Base-by-base conservation (phyloP, 2,888 invertebrate species). In the Orchesellides sinensis region DNA sequence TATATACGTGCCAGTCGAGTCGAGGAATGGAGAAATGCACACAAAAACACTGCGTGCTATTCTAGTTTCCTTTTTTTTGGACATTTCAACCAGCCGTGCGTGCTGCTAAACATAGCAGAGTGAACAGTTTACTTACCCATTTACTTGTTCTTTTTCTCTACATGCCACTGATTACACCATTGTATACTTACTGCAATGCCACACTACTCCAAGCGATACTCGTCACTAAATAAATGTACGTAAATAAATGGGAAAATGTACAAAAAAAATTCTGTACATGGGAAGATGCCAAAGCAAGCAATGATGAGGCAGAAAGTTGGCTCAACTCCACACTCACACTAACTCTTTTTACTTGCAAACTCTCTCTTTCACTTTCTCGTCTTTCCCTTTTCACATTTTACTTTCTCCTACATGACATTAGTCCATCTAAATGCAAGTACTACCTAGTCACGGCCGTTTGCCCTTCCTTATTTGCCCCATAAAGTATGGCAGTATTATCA, bases 281-380 rank as follows among this genome's bases (percentile, higher is more conserved):
- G 82, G 77, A 81, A 78, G 82, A 72, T 82, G 82, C 82, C 77
- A 79, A 83, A 79, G 78, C 70, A 77, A 80, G 84, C 77, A 77
- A 82, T 78, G 69, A 84, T 70, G 77, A 74, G 81, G 82, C 68
- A 78, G 78, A 82, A 78, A 74, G 70, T 78, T 72, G 83, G 81
- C 83, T 59, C 75, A 70, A 77, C 70, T 69, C 40, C 72, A 84
- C 79, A 77, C 81, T 83, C 73, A 65, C 61, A 54, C 74, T n/a
- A 70, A 73, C 70, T 69, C 10, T 82, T 77, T 45, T 35, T 68
- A 81, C 83, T 52, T 73, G 74, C 72, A 54, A 47, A 32, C 82
- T 73, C 73, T 27, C 25, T 29, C 23, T 32, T 32, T 40, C 66
- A 14, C 63, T 68, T 61, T 47, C 61, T 79, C 56, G 10, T 66